Evolutionary conservation across 2,113 vertebrate species (phyloP).

Genomic region (Sus scrofa): DNA sequence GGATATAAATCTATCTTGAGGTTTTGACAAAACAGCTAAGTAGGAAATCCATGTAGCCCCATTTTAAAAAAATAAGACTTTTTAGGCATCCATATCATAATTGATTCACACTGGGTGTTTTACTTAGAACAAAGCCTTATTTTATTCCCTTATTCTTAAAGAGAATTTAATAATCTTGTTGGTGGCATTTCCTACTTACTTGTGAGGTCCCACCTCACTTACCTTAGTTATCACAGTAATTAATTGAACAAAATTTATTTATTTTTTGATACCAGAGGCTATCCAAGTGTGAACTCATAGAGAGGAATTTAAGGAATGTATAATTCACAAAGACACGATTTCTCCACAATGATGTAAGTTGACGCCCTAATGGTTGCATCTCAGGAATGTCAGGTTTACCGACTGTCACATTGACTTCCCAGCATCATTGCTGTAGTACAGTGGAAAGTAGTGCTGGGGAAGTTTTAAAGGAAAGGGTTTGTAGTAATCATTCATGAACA

Average conservation of each 20-base stretch:
- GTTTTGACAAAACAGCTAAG: too few species aligned
- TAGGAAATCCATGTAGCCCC: too few species aligned
- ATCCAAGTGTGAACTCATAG: neutral
- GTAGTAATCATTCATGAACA: neutral
- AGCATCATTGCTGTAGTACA: neutral
- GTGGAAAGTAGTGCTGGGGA: neutral
- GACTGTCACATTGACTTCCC: neutral
- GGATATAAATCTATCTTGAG: too few species aligned
- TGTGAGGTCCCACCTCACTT: neutral
- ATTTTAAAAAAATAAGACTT: neutral
- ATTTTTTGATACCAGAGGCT: neutral
- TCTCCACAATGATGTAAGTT: neutral
- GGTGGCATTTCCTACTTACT: neutral
- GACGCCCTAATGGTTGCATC: neutral
- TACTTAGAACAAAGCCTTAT: neutral
- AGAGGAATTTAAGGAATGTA: neutral
- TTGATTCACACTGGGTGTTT: neutral
- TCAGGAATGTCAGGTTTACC: neutral
- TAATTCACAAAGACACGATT: neutral
- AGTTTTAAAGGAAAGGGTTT: neutral
- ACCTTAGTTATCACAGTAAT: neutral
- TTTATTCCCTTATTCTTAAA: neutral
- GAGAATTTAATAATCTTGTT: slow-evolving; percentile 1
- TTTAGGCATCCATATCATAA: neutral
- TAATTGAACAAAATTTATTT: neutral